Conservation (phyloP, 2,888 invertebrate genomes). For the Sarcophaga subvicina region DNA sequence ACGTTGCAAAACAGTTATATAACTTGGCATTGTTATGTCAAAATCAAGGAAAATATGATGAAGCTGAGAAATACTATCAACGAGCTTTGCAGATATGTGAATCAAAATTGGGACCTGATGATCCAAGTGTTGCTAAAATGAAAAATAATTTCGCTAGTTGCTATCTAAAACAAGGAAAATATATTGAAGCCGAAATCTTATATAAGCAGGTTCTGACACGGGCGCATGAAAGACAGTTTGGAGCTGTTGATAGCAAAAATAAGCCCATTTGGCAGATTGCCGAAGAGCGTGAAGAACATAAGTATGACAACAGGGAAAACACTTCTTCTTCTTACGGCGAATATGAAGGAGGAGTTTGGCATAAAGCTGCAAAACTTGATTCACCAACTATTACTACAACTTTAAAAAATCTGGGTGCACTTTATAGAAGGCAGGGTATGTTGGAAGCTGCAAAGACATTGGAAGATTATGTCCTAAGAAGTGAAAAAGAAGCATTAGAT, state of each 20-base stretch:
- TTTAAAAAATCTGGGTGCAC: constrained; percentile 97
- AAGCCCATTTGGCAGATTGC: constrained; percentile 89
- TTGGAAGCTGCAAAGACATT: constrained; percentile 99
- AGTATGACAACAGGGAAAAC: constrained; percentile 93
- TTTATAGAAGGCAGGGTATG: constrained; percentile 99
- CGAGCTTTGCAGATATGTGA: constrained; percentile 99
- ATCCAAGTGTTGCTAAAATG: constrained; percentile 99
- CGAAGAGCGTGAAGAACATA: constrained; percentile 98
- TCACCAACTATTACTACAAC: constrained; percentile 99
- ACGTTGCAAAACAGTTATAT: constrained; percentile 99
- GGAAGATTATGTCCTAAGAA: constrained; percentile 98
- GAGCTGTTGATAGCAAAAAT: constrained; percentile 93
- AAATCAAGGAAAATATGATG: constrained; percentile 99
- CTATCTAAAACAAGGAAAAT: constrained; percentile 98
- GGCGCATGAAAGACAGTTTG: constrained; percentile 98
- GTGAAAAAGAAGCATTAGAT: constrained; percentile 97
- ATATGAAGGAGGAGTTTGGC: constrained; percentile 95
- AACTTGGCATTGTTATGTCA: constrained; percentile 99
- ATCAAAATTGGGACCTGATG: constrained; percentile 96
- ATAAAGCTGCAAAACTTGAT: constrained; percentile 98
- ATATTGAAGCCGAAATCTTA: constrained; percentile 98
- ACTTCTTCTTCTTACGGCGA: constrained; percentile 88
- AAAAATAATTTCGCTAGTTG: constrained; percentile 99
- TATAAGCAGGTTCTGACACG: constrained; percentile 99
- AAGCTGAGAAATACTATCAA: constrained; percentile 98